A percentile compares a stretch with the other conserved stretches of the same genome.
Conservation (phyloP, 1,140 invertebrate genomes). For the Neotoxoptera formosana region DNA sequence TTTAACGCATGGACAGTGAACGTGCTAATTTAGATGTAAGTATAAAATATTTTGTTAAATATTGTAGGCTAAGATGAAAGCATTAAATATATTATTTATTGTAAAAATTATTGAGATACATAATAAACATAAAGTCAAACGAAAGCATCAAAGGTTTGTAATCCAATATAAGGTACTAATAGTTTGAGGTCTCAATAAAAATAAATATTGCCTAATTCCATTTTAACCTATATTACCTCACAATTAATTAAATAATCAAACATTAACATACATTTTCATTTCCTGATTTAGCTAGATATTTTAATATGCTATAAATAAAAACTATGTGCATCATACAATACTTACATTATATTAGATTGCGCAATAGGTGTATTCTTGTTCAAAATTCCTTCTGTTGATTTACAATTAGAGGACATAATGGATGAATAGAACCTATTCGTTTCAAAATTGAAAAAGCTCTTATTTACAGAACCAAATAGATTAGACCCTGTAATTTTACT, state of each 20-base stretch:
- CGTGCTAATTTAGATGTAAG: background rate
- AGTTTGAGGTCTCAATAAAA: background rate
- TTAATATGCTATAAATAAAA: background rate
- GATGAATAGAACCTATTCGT: constrained; percentile 17
- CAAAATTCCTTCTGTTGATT: background rate
- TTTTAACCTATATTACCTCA: background rate
- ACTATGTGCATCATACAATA: background rate
- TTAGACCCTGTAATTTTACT: background rate
- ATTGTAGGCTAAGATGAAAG: too few species aligned
- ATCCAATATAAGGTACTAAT: background rate
- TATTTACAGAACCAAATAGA: background rate
- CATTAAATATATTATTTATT: background rate
- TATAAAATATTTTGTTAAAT: background rate
- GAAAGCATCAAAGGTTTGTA: background rate
- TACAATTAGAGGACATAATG: constrained; percentile 25
- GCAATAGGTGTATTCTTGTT: background rate
- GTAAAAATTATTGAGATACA: too few species aligned
- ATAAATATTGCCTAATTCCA: too few species aligned
- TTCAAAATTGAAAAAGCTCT: background rate
- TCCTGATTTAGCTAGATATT: background rate
- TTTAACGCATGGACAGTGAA: too few species aligned
- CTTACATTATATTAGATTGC: constrained; percentile 3
- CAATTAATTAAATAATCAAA: background rate
- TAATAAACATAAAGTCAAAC: too few species aligned
- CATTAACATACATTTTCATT: background rate